Evolutionary conservation across 2,113 vertebrate genomes (phyloP).

Genomic region (Formicarius rufipectus): DNA sequence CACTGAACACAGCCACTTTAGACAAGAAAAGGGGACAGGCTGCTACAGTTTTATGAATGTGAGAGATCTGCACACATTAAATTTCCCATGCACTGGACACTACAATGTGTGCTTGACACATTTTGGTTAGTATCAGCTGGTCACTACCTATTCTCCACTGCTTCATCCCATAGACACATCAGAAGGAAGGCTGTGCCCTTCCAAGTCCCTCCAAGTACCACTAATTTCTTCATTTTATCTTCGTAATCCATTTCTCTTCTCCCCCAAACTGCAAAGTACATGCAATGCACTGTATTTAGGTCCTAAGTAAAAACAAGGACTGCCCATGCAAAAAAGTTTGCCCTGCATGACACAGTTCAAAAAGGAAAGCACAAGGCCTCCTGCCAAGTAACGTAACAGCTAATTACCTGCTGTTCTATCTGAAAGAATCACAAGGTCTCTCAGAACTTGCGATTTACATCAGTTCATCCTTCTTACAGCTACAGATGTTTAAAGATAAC

Average conservation of each 20-base stretch:
- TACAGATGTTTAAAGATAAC: background rate
- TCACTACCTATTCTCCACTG: background rate
- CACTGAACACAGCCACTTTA: too few relatives aligned
- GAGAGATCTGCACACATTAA: background rate
- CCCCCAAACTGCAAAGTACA: background rate
- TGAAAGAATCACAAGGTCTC: background rate
- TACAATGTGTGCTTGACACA: background rate
- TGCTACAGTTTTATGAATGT: background rate
- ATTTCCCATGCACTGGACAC: background rate
- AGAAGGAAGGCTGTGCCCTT: background rate
- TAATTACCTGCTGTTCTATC: constrained; percentile 5
- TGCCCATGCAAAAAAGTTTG: background rate
- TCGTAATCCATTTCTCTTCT: background rate
- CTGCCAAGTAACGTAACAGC: background rate
- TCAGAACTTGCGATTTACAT: background rate
- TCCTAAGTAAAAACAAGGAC: background rate
- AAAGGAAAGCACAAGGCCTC: background rate
- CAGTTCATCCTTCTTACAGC: background rate
- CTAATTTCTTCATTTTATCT: background rate
- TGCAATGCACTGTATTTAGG: background rate
- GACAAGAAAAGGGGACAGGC: background rate
- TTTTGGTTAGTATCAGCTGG: background rate
- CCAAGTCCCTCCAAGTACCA: background rate
- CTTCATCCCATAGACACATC: background rate
- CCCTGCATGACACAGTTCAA: background rate